Evolutionary conservation across 2,797 vertebrate species (phyloP).

Genomic region (Tachyglossus aculeatus): DNA sequence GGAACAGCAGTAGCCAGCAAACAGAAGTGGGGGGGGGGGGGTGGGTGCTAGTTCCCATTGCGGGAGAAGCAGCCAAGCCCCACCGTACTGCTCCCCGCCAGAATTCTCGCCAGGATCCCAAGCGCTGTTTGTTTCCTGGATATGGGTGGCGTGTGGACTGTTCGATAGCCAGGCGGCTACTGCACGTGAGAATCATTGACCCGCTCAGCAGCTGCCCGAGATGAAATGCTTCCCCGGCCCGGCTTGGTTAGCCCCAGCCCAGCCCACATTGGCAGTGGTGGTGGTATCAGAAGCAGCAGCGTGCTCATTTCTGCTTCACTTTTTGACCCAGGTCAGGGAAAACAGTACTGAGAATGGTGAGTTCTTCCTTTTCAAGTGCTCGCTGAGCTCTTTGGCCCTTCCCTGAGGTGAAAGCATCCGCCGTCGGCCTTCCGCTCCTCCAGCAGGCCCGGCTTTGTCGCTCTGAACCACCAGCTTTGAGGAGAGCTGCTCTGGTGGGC

Average conservation of each 20-base stretch:
- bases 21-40: conserved; percentile 23
- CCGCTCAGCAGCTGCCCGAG: conserved; percentile 33
- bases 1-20: conserved; percentile 29
- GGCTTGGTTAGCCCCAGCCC: conserved; percentile 31
- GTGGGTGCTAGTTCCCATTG: neutral
- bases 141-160: neutral
- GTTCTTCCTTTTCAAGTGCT: neutral
- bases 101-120: neutral
- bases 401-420: too few relatives aligned
- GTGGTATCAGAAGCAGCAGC: conserved; percentile 43
- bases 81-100: neutral
- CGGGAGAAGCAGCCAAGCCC: neutral
- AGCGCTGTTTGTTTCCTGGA: neutral
- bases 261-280: too few relatives aligned
- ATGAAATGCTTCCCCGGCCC: conserved; percentile 59
- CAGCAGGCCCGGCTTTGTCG: neutral
- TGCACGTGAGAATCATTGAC: conserved; percentile 41
- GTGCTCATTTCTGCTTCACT: conserved; percentile 47
- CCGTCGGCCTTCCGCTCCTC: neutral
- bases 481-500: neutral
- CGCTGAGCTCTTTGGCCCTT: neutral
- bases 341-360: conserved; percentile 4
- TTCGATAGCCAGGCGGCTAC: conserved; percentile 40
- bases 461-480: neutral
- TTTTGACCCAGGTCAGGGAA: conserved; percentile 52